A percentile compares a stretch with the other conserved stretches of the same genome.
These are phyloP conservation scores for Cheilosia grossa DNA, from an alignment of 2,888 invertebrate species.

Conservation along the genomic window DNA sequence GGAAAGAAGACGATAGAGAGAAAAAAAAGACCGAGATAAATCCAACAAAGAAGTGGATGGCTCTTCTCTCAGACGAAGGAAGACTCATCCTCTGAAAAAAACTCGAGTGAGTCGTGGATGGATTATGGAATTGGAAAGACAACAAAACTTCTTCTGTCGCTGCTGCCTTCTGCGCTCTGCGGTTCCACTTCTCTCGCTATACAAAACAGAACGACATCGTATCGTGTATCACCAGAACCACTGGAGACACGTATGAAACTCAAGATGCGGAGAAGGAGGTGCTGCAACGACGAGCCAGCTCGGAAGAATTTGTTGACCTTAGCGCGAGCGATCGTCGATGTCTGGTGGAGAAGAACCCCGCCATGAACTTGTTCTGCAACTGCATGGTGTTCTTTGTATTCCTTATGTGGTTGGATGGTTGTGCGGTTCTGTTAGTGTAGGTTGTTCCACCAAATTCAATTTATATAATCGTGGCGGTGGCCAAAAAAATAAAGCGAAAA, in stretches of 20 bases:
- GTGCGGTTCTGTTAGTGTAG: constrained; percentile 48
- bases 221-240: constrained; percentile 43
- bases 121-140: constrained; percentile 68
- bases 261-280: background rate
- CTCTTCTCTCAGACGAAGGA: constrained; percentile 45
- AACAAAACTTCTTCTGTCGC: constrained; percentile 54
- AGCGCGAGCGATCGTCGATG: constrained; percentile 63
- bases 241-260: background rate
- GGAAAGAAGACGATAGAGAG: background rate
- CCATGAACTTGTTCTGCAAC: constrained; percentile 69
- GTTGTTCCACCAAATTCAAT: constrained; percentile 67
- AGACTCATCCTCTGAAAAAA: constrained; percentile 54
- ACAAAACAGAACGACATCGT: constrained; percentile 54
- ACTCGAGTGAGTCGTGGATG: constrained; percentile 61
- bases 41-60: constrained; percentile 42
- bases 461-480: constrained; percentile 68
- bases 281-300: too few relatives aligned
- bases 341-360: constrained; percentile 48
- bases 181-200: constrained; percentile 59
- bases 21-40: background rate
- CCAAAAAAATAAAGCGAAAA: constrained; percentile 28
- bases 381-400: constrained; percentile 63
- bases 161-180: background rate
- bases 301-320: constrained; percentile 72
- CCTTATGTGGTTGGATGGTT: constrained; percentile 52